These are phyloP conservation scores for Empidonax alnorum DNA, from an alignment of 2,113 vertebrate genomes.

Conservation along the genomic window DNA sequence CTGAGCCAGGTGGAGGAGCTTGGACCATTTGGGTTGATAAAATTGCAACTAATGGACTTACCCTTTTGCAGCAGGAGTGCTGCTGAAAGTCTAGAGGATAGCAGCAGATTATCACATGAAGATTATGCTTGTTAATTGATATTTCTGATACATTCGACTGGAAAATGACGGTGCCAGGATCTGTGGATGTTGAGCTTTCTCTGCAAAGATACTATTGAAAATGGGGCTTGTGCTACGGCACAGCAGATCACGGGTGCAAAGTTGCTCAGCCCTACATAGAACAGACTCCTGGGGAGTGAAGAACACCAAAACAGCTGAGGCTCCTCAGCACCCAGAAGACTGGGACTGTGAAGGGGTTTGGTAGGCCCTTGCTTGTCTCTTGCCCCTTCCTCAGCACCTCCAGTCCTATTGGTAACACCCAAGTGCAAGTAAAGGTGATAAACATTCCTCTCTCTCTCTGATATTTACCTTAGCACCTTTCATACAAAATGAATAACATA, in stretches of 20 bases:
- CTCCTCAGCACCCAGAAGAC: fast-evolving
- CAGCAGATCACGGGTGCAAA: not conserved
- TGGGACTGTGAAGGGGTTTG: not conserved
- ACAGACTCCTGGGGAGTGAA: not conserved
- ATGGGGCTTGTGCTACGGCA: not conserved
- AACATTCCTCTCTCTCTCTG: not conserved
- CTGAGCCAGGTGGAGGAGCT: not conserved
- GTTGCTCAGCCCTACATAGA: not conserved
- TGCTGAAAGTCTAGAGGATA: not conserved
- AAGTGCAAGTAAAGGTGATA: not conserved
- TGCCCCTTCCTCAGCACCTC: not conserved
- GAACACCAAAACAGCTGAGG: not conserved
- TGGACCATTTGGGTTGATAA: not conserved
- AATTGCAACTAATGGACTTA: not conserved
- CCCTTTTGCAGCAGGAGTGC: fast-evolving
- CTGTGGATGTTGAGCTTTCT: not conserved
- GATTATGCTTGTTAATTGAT: slow-evolving; percentile 23
- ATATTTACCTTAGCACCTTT: slow-evolving; percentile 17
- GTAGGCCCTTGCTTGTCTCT: not conserved
- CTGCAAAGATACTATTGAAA: not conserved
- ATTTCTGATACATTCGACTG: not conserved
- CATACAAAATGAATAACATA: slow-evolving; percentile 37
- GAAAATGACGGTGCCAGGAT: not conserved
- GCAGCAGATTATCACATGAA: not conserved
- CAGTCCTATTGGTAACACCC: not conserved